Evolutionary conservation across 1,140 invertebrate genomes (phyloP).

Genomic region (Gonatopus flavifemur): DNA sequence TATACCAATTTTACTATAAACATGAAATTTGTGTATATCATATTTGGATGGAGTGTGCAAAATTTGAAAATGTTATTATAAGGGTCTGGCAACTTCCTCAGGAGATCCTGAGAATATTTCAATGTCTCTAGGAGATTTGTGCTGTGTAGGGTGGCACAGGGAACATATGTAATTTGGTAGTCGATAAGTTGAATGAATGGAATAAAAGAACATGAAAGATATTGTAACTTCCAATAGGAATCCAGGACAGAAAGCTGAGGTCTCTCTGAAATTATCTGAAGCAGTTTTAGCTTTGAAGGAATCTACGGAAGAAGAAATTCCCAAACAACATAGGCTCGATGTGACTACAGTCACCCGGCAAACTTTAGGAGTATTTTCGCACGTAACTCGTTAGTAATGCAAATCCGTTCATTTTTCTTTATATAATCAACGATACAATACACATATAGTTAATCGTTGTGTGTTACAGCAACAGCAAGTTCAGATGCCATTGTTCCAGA

Average conservation of each 20-base stretch:
- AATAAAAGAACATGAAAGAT: too few species aligned
- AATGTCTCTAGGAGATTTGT: too few species aligned
- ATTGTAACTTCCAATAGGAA: constrained; percentile 55
- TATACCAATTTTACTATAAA: too few species aligned
- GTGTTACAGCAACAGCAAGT: constrained; percentile 59
- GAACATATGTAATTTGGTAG: too few species aligned
- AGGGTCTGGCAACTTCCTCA: too few species aligned
- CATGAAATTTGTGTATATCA: constrained; percentile 2
- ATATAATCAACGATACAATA: constrained; percentile 1
- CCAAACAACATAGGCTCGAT: constrained; percentile 88
- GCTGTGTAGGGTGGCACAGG: too few species aligned
- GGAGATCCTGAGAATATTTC: too few species aligned
- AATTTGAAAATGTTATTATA: constrained; percentile 3
- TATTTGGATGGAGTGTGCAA: constrained; percentile 12
- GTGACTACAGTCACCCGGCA: constrained; percentile 86
- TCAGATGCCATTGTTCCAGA: constrained; percentile 70
- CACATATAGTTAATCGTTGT: constrained; percentile 14
- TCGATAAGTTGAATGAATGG: too few species aligned
- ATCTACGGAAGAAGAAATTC: constrained; percentile 71
- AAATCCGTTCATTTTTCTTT: constrained; percentile 13
- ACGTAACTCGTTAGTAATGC: constrained; percentile 67
- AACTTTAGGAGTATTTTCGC: constrained; percentile 86
- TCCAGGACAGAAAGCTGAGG: constrained; percentile 70
- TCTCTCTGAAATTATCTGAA: constrained; percentile 70
- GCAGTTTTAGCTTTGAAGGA: constrained; percentile 72